These are phyloP conservation scores for Hemibagrus guttatus DNA, from an alignment of 2,797 vertebrate species.

Conservation along the genomic window DNA sequence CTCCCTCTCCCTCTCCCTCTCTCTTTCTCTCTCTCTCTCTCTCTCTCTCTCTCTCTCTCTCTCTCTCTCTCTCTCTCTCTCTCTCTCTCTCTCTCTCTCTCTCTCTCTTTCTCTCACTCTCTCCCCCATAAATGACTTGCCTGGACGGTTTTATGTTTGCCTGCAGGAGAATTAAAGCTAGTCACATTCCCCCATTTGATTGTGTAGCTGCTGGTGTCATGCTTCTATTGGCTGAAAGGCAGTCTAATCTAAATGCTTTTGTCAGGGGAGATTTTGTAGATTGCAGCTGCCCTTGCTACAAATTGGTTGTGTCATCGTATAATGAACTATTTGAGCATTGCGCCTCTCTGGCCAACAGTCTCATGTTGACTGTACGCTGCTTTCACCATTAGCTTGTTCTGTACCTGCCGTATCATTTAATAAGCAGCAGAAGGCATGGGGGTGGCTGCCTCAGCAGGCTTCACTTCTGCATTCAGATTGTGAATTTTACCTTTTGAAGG, in stretches of 20 bases:
- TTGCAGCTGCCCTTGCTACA: constrained; percentile 78
- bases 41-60: constrained; percentile 61
- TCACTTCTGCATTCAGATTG: constrained; percentile 9
- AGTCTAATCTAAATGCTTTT: constrained; percentile 83
- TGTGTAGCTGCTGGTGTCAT: constrained; percentile 74
- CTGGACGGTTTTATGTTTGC: constrained; percentile 83
- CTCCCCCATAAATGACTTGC: constrained; percentile 79
- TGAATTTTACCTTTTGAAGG: constrained; percentile 45
- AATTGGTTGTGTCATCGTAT: constrained; percentile 85
- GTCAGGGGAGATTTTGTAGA: constrained; percentile 83
- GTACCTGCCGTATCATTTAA: constrained; percentile 57
- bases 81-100: not conserved
- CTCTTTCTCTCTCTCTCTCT: constrained; percentile 31
- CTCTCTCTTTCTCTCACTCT: constrained; percentile 62
- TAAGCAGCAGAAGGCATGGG: constrained; percentile 46
- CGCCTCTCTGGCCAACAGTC: constrained; percentile 77
- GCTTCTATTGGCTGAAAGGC: constrained; percentile 71
- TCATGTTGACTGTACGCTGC: constrained; percentile 76
- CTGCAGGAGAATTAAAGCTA: constrained; percentile 81
- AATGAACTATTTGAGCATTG: constrained; percentile 83
- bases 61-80: constrained; percentile 44
- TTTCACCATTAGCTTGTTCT: constrained; percentile 66
- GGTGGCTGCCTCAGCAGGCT: constrained; percentile 12
- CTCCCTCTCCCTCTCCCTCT: no score
- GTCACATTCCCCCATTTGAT: constrained; percentile 72